Percentiles rank a stretch among this genome's conserved stretches.
Evolutionary conservation across 1,140 invertebrate species (phyloP).

Genomic region (Drosophila pallidifrons): DNA sequence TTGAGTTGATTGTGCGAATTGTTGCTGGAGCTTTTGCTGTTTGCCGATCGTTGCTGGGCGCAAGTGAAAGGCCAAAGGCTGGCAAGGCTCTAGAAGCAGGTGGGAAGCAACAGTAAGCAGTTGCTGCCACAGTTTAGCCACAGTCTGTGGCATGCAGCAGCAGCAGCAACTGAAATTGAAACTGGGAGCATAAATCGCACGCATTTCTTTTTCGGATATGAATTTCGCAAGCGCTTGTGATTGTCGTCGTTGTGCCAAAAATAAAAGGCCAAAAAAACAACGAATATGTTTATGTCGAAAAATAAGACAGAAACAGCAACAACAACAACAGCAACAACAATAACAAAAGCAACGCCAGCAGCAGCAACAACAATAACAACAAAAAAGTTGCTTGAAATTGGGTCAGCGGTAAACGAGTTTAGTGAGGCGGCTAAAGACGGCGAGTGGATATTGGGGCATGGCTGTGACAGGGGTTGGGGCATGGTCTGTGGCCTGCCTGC

Average conservation of each 20-base stretch:
- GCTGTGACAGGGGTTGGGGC: neutral
- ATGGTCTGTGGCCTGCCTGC: slow-evolving; percentile 4
- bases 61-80: slow-evolving; percentile 72
- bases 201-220: slow-evolving; percentile 22
- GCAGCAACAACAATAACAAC: slow-evolving; percentile 10
- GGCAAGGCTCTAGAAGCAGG: slow-evolving; percentile 2
- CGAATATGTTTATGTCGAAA: slow-evolving; percentile 10
- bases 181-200: slow-evolving; percentile 17
- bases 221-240: neutral
- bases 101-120: neutral
- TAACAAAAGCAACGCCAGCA: slow-evolving; percentile 10
- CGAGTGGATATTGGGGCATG: slow-evolving; percentile 53
- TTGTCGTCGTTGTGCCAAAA: slow-evolving; percentile 60
- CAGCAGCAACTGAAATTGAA: slow-evolving; percentile 11
- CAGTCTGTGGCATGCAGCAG: slow-evolving; percentile 9
- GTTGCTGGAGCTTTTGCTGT: neutral
- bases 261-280: slow-evolving; percentile 19
- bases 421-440: slow-evolving; percentile 12
- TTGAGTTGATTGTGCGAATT: neutral
- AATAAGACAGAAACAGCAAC: neutral
- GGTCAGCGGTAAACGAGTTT: slow-evolving; percentile 78
- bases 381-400: slow-evolving; percentile 71
- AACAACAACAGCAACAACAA: slow-evolving; percentile 8
- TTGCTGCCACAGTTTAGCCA: slow-evolving; percentile 1
- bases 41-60: slow-evolving; percentile 25